Base-by-base conservation (phyloP, 2,888 invertebrate genomes). In the Monoplex corrugatus region DNA sequence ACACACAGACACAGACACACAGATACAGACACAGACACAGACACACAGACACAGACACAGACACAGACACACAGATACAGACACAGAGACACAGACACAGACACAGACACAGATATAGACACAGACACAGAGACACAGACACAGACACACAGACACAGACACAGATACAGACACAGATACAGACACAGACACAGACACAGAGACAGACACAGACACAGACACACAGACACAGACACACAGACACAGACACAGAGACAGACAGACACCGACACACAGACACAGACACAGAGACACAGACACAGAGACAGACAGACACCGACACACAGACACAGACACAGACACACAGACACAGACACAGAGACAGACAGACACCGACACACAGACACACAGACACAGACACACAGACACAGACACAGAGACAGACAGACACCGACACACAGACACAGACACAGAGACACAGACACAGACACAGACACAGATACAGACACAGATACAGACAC, bases 281-380 rank as follows among this genome's bases (percentile, higher is more conserved):
- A 85, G 85, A 85, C 57, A 85, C 32, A 85, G 85, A 85, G 85
- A 85, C 40, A 85, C 57, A 85, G 57, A 85, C 8, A 85, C 40
- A 85, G 57, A 85, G 57, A 85, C 57, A 50, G 19, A 68, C 16
- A 68, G 68, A 28, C 28, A 68, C 16, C 10, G 68, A 68, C 16
- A 19, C 68, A 28, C 28, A 85, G 28, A 84, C 6, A 50, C 10
- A 50, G 10, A 50, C 50, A 16, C 10, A 16, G 50, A 50, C 50
- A 50, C 10, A 50, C 10, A 50, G 10, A 50, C 16, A 16, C 50
- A 50, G 8, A 50, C 16, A 50, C 16, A 8, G 8, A 50, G 10
- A 50, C 50, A 50, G 10, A 50, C 50, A 50, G 10, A 50, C 50
- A 50, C 16, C 8, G 8, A 50, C 16, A 50, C 16, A 50, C 16